Evolutionary conservation across 2,113 vertebrate genomes (phyloP), one percentile per base, ranked within the genome.

Genomic region (Rhinolophus sinicus): DNA sequence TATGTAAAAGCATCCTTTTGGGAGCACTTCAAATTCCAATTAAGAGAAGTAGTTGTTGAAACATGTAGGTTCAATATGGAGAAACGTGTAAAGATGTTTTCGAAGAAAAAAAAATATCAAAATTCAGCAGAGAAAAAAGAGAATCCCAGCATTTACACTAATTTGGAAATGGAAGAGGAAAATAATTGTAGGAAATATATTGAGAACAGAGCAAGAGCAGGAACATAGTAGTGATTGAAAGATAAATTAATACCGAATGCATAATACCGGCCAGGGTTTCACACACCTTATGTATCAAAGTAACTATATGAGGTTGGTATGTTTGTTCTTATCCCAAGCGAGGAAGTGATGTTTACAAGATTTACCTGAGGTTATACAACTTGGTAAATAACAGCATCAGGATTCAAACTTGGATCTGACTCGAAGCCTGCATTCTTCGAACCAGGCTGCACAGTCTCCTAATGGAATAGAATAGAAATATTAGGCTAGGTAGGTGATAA

Each of bases 101-200:
- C n/a, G 58, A 88, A 96, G 60, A 38, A 52, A 88, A 52, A 85
- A 94, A 96, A 60, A 92, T 65, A 73, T 18, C 3, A 83, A 64
- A 80, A 93, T 94, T 92, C 24, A 40, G 19, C 40, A 88, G 5
- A 54, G 30, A 15, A 24, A 54, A 69, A 80, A 88, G 52, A 62
- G 4, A 73, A 69, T 82, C 82, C 77, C 21, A 18, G 47, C 84
- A 28, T 77, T 89, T 88, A 67, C 4, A 73, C 56, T 77, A 62
- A n/a, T 82, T 93, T 86, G 35, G 8, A 93, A 62, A 78, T 50
- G 3, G 4, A 8, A 75, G 13, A 93, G 24, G 21, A 75, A 95
- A 44, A n/a, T 82, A 60, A 22, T 84, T 81, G 4, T 24, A 56
- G 72, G 38, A 73, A 91, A 72, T 82, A 81, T 35, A 93, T 95